phyloP scores from a whole-genome alignment of 1,140 invertebrate genomes.

The Cylas formicarius region DNA sequence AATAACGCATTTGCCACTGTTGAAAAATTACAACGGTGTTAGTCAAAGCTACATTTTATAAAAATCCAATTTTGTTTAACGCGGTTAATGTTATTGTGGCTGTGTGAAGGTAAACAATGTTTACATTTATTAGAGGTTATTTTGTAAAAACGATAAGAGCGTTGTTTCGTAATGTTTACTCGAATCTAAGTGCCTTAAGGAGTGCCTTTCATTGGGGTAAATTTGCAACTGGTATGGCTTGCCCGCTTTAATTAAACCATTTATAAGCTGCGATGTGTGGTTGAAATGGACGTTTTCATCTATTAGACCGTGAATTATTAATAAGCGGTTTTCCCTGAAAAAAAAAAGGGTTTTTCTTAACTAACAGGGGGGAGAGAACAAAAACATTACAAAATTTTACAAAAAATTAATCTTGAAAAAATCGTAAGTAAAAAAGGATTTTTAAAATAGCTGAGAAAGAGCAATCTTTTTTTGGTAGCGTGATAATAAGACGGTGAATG shows the following conservation, averaged over 20 bases:
- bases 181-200: conserved; percentile 82
- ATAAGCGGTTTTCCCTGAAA: conserved; percentile 75
- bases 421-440: neutral
- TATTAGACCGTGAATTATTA: conserved; percentile 97
- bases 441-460: too few species aligned
- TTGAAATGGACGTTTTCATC: conserved; percentile 99
- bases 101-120: conserved; percentile 5
- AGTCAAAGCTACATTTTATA: too few species aligned
- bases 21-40: too few species aligned
- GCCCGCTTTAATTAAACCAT: conserved; percentile 80
- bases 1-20: too few species aligned
- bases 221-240: conserved; percentile 89
- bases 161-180: conserved; percentile 95
- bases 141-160: conserved; percentile 84
- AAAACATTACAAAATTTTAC: too few species aligned
- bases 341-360: conserved; percentile 12
- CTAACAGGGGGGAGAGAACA: neutral
- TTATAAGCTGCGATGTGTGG: conserved; percentile 88
- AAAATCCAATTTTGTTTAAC: too few species aligned
- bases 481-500: too few species aligned
- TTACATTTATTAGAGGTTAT: conserved; percentile 59
- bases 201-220: conserved; percentile 92
- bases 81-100: too few species aligned
- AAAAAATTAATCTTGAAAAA: neutral
- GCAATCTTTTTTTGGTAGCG: too few species aligned